Conservation (phyloP, 2,113 vertebrate species). For the Sardina pilchardus region DNA sequence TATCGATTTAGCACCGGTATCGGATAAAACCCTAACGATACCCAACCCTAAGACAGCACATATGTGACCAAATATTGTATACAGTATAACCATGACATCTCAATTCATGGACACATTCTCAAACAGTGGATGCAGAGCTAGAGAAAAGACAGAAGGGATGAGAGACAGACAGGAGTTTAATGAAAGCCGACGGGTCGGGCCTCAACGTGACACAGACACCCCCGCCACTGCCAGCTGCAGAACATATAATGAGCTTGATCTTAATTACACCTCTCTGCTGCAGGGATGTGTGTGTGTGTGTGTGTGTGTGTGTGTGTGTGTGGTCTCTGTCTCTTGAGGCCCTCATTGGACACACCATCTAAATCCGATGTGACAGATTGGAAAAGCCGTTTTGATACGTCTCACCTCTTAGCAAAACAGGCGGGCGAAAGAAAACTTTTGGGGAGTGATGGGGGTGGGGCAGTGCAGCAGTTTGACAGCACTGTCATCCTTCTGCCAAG, state of each 20-base stretch:
- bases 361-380: slow-evolving; percentile 54
- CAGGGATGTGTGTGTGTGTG: neutral
- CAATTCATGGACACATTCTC: neutral
- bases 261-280: slow-evolving; percentile 42
- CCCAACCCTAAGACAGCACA: no score
- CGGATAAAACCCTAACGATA: no score
- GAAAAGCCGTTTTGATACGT: slow-evolving; percentile 54
- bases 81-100: neutral
- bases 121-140: neutral
- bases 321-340: slow-evolving; percentile 37
- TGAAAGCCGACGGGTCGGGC: neutral
- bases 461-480: neutral
- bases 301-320: neutral
- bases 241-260: slow-evolving; percentile 52
- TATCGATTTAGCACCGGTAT: no score
- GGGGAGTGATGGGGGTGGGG: neutral
- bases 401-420: slow-evolving; percentile 32
- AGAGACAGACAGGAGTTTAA: neutral
- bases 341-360: slow-evolving; percentile 40
- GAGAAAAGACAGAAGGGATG: neutral
- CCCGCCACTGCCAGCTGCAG: slow-evolving; percentile 25
- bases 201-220: neutral
- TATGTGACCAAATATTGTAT: no score
- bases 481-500: neutral
- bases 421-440: slow-evolving; percentile 13